These are phyloP conservation scores for Scotopteryx bipunctaria DNA, from an alignment of 2,888 invertebrate genomes.

Conservation along the genomic window DNA sequence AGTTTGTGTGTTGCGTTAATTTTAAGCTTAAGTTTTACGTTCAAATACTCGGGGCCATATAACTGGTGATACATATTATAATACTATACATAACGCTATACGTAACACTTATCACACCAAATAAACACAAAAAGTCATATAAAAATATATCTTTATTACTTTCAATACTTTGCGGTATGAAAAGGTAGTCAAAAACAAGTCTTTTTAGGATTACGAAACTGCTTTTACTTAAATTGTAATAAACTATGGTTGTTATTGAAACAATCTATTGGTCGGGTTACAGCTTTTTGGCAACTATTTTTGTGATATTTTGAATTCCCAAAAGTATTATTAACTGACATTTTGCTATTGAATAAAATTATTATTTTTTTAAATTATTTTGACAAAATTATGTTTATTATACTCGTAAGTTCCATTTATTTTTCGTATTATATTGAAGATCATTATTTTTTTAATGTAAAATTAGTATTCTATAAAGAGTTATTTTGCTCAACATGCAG, in stretches of 20 bases:
- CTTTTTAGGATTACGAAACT: no score
- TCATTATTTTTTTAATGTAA: slow-evolving; percentile 12
- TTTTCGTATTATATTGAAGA: slow-evolving; percentile 3
- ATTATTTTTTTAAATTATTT: slow-evolving; percentile 1
- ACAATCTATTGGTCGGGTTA: slow-evolving; percentile 13
- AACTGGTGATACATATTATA: slow-evolving; percentile 54
- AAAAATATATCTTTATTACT: no score
- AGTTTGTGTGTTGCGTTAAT: slow-evolving; percentile 21
- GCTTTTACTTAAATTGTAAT: no score
- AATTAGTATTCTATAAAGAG: slow-evolving; percentile 17
- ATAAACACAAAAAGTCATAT: neutral
- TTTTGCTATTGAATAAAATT: slow-evolving; percentile 22
- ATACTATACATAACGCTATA: slow-evolving; percentile 37
- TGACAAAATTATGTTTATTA: slow-evolving; percentile 6
- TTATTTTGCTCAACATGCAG: slow-evolving; percentile 26
- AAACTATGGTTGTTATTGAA: neutral
- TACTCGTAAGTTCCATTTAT: no score
- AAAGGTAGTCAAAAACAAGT: no score
- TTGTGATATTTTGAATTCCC: slow-evolving; percentile 33
- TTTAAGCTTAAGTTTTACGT: slow-evolving; percentile 47
- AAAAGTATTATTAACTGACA: slow-evolving; percentile 39
- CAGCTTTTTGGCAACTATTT: slow-evolving; percentile 17
- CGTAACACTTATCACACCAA: neutral
- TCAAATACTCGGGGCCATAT: slow-evolving; percentile 59
- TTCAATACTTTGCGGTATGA: no score